phyloP scores from a whole-genome alignment of 2,113 vertebrate genomes.

The Burhinus bistriatus region DNA sequence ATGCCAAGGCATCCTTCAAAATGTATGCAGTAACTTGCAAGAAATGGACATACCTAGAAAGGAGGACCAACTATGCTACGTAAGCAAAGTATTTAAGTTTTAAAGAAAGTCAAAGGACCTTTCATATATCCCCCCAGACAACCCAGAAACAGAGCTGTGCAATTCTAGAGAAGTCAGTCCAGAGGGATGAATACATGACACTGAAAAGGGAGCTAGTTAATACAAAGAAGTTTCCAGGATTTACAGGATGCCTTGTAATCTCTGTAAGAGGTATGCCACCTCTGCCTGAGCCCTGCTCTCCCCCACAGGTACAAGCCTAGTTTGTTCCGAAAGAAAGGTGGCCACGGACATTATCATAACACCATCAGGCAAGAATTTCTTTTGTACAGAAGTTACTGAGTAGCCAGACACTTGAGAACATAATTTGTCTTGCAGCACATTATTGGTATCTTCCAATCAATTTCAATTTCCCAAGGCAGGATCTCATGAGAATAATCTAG shows the following conservation, averaged over 20 bases:
- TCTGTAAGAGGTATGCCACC: neutral
- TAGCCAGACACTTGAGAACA: neutral
- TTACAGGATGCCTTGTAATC: neutral
- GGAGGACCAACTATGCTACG: neutral
- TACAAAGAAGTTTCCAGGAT: neutral
- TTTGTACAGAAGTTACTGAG: neutral
- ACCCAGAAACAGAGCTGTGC: neutral
- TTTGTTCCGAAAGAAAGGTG: neutral
- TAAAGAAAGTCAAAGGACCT: neutral
- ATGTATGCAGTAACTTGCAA: neutral
- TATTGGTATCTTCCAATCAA: neutral
- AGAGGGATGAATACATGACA: neutral
- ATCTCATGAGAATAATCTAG: neutral
- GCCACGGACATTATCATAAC: accelerated
- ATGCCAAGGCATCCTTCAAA: slow-evolving; percentile 13
- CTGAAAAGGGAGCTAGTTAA: neutral
- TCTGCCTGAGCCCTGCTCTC: neutral
- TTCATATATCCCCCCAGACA: neutral
- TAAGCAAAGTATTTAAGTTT: neutral
- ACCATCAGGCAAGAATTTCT: neutral
- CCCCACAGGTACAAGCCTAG: neutral
- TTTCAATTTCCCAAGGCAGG: neutral
- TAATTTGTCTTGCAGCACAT: neutral
- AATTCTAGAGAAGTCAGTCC: neutral
- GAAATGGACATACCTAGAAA: neutral